Base-by-base conservation (phyloP, 2,113 vertebrate genomes). In the Esox niger region DNA sequence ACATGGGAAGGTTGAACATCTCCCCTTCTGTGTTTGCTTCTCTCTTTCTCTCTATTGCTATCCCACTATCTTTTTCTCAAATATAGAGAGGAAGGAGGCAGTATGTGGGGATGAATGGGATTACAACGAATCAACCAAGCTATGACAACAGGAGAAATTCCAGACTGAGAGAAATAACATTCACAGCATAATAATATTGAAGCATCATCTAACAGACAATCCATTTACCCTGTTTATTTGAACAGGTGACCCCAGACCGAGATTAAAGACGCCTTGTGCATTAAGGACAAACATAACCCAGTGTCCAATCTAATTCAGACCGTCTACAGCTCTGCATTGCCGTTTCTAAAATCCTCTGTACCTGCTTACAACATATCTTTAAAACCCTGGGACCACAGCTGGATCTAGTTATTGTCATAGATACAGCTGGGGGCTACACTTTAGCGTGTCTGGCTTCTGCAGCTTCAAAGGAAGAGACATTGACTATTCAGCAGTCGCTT, bases 51-150 rank as follows among this genome's bases (percentile, higher is more conserved):
- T 17, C 38, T 43, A 2, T 43, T 15, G 13, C 38, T 15, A 10
- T 17, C 38, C 13, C 35, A 3, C 13, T 43, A 10, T 3, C 38
- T 43, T 15, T 43, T 4, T 43, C 11, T 43, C n/a, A 31, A 64
- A 60, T 68, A 32, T 8, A 70, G 52, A 76, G 76, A 2, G 52
- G 54, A 79, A 83, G 76, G 71, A 73, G 78, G 76, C 87, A 64
- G 77, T 77, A 31, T 80, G 85, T 87, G 87, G 85, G 79, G 58
- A 79, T 65, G 52, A 33, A 56, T 75, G 59, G 32, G 73, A 83
- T 69, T 76, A 67, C 79, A 64, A 68, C 38, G 31, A 57, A 73
- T 65, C 57, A 70, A 62, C 75, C 30, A 56, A 31, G 62, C 11
- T 71, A 69, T 58, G 68, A 66, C 71, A 66, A 74, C 21, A 30